Percentiles rank a stretch among this genome's conserved stretches.
phyloP scores from a whole-genome alignment of 1,140 invertebrate genomes.

The Brachystomella parvula region DNA sequence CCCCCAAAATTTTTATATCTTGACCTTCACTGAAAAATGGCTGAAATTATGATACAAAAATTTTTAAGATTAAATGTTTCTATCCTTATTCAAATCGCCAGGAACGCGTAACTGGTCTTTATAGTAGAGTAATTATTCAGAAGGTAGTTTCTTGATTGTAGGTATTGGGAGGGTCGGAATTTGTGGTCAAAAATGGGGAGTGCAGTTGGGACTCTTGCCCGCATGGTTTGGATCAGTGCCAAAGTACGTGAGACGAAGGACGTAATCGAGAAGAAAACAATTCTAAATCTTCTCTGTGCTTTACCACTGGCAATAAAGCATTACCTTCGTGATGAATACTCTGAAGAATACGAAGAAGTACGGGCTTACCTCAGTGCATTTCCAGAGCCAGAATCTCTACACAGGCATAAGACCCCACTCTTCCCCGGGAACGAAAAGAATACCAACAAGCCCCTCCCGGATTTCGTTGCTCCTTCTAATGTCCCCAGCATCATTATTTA shows the following conservation, averaged over 20 bases:
- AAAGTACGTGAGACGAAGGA: background rate
- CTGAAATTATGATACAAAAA: no score
- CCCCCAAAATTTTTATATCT: no score
- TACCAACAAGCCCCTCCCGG: background rate
- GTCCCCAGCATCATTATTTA: background rate
- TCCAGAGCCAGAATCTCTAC: background rate
- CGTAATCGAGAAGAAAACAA: slow-evolving; percentile 26
- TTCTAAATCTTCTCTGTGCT: slow-evolving; percentile 22
- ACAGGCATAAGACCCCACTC: no score
- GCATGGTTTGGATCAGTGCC: slow-evolving; percentile 4
- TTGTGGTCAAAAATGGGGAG: slow-evolving; percentile 3
- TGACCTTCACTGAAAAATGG: no score
- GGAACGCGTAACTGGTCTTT: no score
- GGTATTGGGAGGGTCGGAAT: slow-evolving; percentile 6
- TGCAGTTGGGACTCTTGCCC: background rate
- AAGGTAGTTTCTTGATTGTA: no score
- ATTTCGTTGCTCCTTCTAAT: background rate
- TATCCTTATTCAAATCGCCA: no score
- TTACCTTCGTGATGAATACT: slow-evolving; percentile 27
- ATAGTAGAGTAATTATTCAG: no score
- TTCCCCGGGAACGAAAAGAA: background rate
- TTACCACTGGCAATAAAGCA: slow-evolving; percentile 22
- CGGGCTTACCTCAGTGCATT: background rate
- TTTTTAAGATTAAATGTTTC: no score
- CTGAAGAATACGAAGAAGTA: background rate